Evolutionary conservation across 2,113 vertebrate genomes (phyloP).

Genomic region (Gadus macrocephalus): DNA sequence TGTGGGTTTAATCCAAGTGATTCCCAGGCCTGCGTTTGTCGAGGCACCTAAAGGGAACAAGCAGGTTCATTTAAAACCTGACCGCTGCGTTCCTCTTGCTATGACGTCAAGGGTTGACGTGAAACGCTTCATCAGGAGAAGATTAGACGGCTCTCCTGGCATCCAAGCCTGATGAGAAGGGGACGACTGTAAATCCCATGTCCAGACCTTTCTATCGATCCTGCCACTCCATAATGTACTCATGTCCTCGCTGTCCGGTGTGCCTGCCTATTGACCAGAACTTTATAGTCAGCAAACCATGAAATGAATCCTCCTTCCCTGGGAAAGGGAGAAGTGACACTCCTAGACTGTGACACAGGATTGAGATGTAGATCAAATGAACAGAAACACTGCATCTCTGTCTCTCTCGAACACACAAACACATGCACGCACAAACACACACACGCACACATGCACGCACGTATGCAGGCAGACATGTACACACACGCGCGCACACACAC

Average conservation of each 20-base stretch:
- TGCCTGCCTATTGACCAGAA: constrained; percentile 47
- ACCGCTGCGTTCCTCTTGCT: no score
- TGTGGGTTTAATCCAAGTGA: no score
- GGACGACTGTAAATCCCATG: constrained; percentile 44
- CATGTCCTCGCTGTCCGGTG: constrained; percentile 44
- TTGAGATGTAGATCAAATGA: constrained; percentile 21
- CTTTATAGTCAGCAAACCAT: constrained; percentile 63
- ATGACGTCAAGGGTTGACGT: no score
- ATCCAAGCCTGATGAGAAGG: constrained; percentile 20
- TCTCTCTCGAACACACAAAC: constrained; percentile 21
- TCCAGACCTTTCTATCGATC: constrained; percentile 51
- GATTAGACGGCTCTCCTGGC: background rate
- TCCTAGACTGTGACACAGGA: constrained; percentile 23
- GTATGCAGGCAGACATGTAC: background rate
- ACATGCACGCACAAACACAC: constrained; percentile 25
- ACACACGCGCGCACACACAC: background rate
- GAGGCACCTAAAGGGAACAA: no score
- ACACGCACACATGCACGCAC: constrained; percentile 2
- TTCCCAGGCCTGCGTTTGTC: no score
- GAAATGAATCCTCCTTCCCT: constrained; percentile 55
- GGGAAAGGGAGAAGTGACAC: constrained; percentile 29
- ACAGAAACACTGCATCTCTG: background rate
- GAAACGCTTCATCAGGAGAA: no score
- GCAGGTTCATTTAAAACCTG: no score
- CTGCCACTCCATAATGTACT: constrained; percentile 51